A percentile compares a stretch with the other conserved stretches of the same genome.
phyloP scores from a whole-genome alignment of 2,797 vertebrate species.

The Siniperca scherzeri region DNA sequence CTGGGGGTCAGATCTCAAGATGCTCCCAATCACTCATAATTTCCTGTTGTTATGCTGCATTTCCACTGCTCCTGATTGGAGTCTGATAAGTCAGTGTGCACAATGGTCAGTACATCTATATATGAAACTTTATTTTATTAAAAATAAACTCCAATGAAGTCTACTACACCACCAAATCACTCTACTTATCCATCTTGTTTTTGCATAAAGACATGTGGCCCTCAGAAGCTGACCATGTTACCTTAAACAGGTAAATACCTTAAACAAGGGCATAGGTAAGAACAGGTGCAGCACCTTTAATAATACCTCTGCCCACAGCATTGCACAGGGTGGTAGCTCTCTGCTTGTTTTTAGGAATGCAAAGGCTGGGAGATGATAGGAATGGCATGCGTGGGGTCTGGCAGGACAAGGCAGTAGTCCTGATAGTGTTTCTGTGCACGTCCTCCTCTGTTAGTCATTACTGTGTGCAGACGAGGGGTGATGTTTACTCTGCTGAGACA shows the following conservation, averaged over 20 bases:
- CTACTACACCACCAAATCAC: conserved; percentile 35
- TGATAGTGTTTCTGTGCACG: conserved; percentile 84
- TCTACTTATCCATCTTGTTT: conserved; percentile 53
- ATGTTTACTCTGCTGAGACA: conserved; percentile 89
- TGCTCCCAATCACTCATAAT: conserved; percentile 84
- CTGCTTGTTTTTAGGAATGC: conserved; percentile 66
- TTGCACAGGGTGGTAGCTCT: conserved; percentile 34
- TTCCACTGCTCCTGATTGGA: conserved; percentile 73
- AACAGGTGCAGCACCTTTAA: conserved; percentile 60
- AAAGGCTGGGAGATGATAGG: conserved; percentile 65
- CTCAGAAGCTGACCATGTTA: conserved; percentile 1
- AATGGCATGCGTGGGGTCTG: conserved; percentile 71
- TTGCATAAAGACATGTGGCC: conserved; percentile 37
- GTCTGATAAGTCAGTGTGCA: conserved; percentile 62
- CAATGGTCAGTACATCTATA: conserved; percentile 51
- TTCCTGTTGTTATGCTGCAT: conserved; percentile 80
- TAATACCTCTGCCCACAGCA: conserved; percentile 40
- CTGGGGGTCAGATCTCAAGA: conserved; percentile 86
- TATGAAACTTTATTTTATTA: conserved; percentile 40
- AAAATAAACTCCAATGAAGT: conserved; percentile 47
- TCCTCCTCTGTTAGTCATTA: conserved; percentile 86
- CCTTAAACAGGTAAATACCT: conserved; percentile 66
- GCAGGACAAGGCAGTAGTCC: conserved; percentile 73
- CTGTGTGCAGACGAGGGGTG: conserved; percentile 84
- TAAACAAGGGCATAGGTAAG: conserved; percentile 64